Base-by-base conservation (phyloP, 2,888 invertebrate genomes). In the Machimus rusticus region DNA sequence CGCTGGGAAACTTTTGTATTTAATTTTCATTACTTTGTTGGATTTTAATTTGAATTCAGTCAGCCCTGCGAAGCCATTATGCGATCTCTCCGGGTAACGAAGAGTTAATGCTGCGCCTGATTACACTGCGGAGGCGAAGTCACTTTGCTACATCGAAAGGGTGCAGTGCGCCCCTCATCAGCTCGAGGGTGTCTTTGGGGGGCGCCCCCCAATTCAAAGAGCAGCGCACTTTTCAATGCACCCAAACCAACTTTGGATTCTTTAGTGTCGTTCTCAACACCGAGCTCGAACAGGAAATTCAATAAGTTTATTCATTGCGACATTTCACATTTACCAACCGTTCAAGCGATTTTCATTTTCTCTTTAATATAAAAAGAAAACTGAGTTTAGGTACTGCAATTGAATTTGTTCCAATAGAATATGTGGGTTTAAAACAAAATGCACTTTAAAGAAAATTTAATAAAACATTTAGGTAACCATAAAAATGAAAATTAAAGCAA, bases 1-100 rank as follows among this genome's bases (percentile, higher is more conserved):
- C 74, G 86, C 74, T 55, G 28, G 28, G 57, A 78, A 77, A 77
- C 55, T 86, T 86, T 86, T 77, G 74, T 77, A 76, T 86, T 86
- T 86, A 78, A 78, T 86, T 86, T 79, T 66, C 57, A 86, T 86
- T 86, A 78, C 78, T 86, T 86, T 79, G 86, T 86, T 86, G 77
- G 19, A 86, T 79, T 86, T 86, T 43, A 79, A 86, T 86, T 86
- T 86, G 57, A 86, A 86, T 66, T 78, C 86, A 86, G 57, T 86
- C 86, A 86, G 77, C 57, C 66, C 66, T 86, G n/a, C 55, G 78
- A 79, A 86, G 46, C 74, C 46, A 85, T 85, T 85, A 74, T 85
- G 39, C 43, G 57, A 82, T 82, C 79, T 82, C 79, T 78, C 78
- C 23, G 23, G 23, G 23, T 43, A 76, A 76, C 37, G 37, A 76